Percentiles rank a stretch among this genome's conserved stretches.
phyloP scores from a whole-genome alignment of 2,888 invertebrate genomes.

The Altica lythri region DNA sequence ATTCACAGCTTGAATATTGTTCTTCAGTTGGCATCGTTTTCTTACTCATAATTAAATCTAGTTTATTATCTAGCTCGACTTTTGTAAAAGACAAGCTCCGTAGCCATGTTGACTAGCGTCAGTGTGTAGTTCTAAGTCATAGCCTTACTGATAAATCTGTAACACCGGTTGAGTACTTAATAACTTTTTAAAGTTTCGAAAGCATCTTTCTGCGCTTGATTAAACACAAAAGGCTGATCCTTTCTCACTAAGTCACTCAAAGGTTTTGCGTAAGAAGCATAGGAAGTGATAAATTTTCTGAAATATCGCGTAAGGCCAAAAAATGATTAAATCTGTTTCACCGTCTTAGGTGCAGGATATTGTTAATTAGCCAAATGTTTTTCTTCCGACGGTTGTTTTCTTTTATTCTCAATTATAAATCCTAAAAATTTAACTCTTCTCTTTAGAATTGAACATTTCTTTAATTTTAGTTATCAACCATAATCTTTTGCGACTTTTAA shows the following conservation, averaged over 20 bases:
- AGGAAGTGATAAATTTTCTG: slow-evolving; percentile 45
- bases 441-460: slow-evolving; percentile 50
- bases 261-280: slow-evolving; percentile 45
- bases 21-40: slow-evolving; percentile 43
- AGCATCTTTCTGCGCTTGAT: background rate
- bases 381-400: slow-evolving; percentile 38
- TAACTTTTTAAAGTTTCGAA: slow-evolving; percentile 34
- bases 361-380: slow-evolving; percentile 43
- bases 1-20: too few relatives aligned
- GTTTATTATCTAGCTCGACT: too few relatives aligned
- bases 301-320: slow-evolving; percentile 49
- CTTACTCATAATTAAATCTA: too few relatives aligned
- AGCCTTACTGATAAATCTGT: slow-evolving; percentile 33
- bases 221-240: slow-evolving; percentile 33
- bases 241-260: slow-evolving; percentile 43
- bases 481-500: slow-evolving; percentile 38
- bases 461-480: slow-evolving; percentile 46
- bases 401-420: slow-evolving; percentile 42
- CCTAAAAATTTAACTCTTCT: slow-evolving; percentile 38
- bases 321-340: slow-evolving; percentile 46
- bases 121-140: too few relatives aligned
- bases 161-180: slow-evolving; percentile 30
- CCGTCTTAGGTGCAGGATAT: slow-evolving; percentile 42
- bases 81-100: too few relatives aligned
- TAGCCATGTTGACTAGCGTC: too few relatives aligned